Evolutionary conservation across 2,888 invertebrate species (phyloP), one percentile per base, ranked within the genome.

Genomic region (Cremastinae sp.): DNA sequence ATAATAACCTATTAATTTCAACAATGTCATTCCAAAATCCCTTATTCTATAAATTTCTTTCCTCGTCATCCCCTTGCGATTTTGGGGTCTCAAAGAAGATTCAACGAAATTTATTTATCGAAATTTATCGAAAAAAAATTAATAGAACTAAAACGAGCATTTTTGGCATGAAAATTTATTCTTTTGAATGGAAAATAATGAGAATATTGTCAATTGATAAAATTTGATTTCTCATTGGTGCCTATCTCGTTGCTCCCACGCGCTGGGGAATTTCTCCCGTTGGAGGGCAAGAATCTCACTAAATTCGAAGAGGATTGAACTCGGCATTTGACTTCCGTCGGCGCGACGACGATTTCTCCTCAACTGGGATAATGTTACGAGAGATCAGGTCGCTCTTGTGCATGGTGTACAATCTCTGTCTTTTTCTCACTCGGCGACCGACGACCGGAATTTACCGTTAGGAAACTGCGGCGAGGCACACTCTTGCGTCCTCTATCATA

Each of bases 301-400:
- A 74, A 74, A 65, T 28, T 28, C 28, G 28, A 28, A 28, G 5
- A 28, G 28, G 28, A 28, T 28, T 28, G 28, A 66, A 66, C 61
- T 74, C 20, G 47, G 41, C 45, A 5, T 45, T 47, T 36, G 36
- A 59, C 74, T 79, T 77, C 74, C 66, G 72, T 16, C 54, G 58
- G 71, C 61, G 69, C 75, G 75, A 77, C 75, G 79, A 79, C 82
- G 86, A 86, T 87, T 87, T 87, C 86, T 84, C 86, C 81, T 77
- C 82, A 85, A 85, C 83, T 83, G 82, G 85, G 84, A 86, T 87
- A 84, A 84, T 81, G 84, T 83, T 85, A 84, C 84, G 81, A 78
- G 82, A 83, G 84, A 86, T 84, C 84, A 81, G 83, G 83, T 85
- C 81, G 84, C 78, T 79, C 47, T 28, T 28, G 28, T 28, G 5